Base-by-base conservation (phyloP, 2,888 invertebrate genomes). In the Listrodromus nycthemerus region DNA sequence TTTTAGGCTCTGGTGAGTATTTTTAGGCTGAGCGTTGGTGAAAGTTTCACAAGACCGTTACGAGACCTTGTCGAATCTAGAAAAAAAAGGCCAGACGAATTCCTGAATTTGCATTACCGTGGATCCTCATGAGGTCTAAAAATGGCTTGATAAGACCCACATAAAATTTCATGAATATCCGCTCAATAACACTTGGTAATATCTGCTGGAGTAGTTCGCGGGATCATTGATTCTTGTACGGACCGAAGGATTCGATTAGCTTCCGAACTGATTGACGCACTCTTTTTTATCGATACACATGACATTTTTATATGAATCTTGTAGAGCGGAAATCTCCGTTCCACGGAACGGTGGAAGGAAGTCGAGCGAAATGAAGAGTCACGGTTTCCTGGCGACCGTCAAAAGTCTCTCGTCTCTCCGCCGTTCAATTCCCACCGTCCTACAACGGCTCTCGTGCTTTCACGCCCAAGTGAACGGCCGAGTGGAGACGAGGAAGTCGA, bases 331-430 rank as follows among this genome's bases (percentile, higher is more conserved):
- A 16, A 24, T 58, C 58, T 27, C 30, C 27, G 58, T 30, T 58
- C 13, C 41, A 13, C 41, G 13, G 41, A 13, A 41, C 41, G 30
- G 27, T 27, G 58, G 27, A 16, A 58, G 27, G 74, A 70, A 85
- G 85, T 88, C 88, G 87, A 86, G 83, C 83, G 86, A 77, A 67
- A 63, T 70, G 30, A 81, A 75, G 63, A 76, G 70, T 50, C 50
- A 61, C 61, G 81, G 81, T 81, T 70, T 81, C 81, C 70, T 76
- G 81, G 70, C 81, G 81, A 81, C 76, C 70, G 52, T 71, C 69
- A 70, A 76, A 63, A 70, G 76, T 81, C 75, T 63, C 78, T 73
- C 78, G 19, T 76, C 37, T 6, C 48, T 6, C 50, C 45, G 10
- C 52, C 27, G n/a, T 67, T n/a, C 13, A 61, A 63, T 33, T 48